Evolutionary conservation across 2,113 vertebrate genomes (phyloP).

Genomic region (Arvicanthis niloticus): DNA sequence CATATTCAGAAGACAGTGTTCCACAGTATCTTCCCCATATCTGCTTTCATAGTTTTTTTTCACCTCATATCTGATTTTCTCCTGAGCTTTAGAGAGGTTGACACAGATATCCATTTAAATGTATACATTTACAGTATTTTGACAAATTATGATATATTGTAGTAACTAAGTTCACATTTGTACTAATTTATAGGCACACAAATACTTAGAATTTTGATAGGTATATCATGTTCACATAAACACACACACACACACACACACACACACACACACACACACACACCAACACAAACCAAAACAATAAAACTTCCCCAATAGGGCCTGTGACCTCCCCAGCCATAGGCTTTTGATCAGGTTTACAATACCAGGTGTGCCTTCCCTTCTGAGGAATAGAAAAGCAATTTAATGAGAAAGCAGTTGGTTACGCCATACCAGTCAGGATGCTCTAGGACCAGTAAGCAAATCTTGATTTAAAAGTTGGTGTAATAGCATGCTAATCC

Average conservation of each 20-base stretch:
- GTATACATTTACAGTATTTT: not conserved
- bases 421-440: not conserved
- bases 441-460: not conserved
- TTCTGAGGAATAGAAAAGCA: not conserved
- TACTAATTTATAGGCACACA: not conserved
- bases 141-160: not conserved
- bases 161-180: not conserved
- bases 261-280: not conserved
- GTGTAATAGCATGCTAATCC: not conserved
- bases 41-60: not conserved
- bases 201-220: not conserved
- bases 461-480: not conserved
- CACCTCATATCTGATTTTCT: not conserved
- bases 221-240: not conserved
- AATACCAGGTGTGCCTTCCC: not conserved
- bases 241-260: too few species aligned
- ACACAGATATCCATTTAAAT: not conserved
- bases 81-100: not conserved
- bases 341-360: not conserved
- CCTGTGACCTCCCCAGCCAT: not conserved
- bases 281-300: not conserved
- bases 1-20: not conserved
- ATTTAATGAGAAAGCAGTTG: not conserved
- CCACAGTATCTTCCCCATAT: too few species aligned
- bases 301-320: not conserved